Percentiles rank a stretch among this genome's conserved stretches.
phyloP scores from a whole-genome alignment of 2,888 invertebrate species.

The Abrostola triplasia region DNA sequence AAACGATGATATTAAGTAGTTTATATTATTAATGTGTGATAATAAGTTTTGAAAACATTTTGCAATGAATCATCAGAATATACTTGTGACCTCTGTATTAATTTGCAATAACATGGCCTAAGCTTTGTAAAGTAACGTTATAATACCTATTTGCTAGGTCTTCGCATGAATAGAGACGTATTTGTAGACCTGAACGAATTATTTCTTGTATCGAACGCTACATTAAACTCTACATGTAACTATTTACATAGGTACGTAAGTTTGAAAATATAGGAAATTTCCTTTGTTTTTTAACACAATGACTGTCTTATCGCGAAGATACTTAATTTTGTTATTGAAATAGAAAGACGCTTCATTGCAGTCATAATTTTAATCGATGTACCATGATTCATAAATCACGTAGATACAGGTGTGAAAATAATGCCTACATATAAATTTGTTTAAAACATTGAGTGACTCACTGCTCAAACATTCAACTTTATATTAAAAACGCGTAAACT shows the following conservation, averaged over 20 bases:
- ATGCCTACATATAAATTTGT: conserved; percentile 52
- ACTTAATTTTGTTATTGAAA: conserved; percentile 40
- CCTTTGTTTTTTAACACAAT: conserved; percentile 23
- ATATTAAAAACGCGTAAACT: conserved; percentile 61
- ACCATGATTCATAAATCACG: conserved; percentile 50
- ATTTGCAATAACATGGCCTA: conserved; percentile 66
- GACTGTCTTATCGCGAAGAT: conserved; percentile 17
- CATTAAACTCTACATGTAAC: conserved; percentile 15
- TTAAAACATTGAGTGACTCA: conserved; percentile 55
- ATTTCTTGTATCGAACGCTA: conserved; percentile 19
- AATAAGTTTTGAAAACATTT: conserved; percentile 56
- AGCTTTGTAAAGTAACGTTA: conserved; percentile 45
- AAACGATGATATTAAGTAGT: conserved; percentile 63
- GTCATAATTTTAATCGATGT: conserved; percentile 32
- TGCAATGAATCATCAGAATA: conserved; percentile 56
- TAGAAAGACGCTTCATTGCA: conserved; percentile 27
- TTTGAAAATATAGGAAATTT: conserved; percentile 22
- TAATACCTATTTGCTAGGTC: conserved; percentile 21
- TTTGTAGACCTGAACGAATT: conserved; percentile 24
- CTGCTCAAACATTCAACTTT: conserved; percentile 58
- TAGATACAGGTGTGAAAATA: conserved; percentile 50
- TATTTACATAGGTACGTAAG: conserved; percentile 35
- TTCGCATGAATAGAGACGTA: conserved; percentile 30
- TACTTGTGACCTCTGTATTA: conserved; percentile 58
- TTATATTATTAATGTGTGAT: conserved; percentile 53